A percentile compares a stretch with the other conserved stretches of the same genome.
Evolutionary conservation across 2,888 invertebrate genomes (phyloP).

Genomic region (Congeria kusceri): DNA sequence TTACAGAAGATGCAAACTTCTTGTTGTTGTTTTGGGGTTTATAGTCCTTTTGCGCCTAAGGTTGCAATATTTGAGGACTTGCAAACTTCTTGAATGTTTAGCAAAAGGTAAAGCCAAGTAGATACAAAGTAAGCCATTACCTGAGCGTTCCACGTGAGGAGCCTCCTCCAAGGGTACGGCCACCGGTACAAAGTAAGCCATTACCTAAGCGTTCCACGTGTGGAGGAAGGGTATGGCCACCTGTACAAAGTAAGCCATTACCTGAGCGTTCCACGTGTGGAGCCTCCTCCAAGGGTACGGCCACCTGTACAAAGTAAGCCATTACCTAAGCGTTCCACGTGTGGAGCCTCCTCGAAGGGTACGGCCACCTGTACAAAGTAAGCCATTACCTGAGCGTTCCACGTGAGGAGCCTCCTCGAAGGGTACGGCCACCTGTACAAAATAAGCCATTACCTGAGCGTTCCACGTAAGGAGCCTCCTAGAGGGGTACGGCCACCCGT

Average conservation of each 20-base stretch:
- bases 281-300: slow-evolving; percentile 66
- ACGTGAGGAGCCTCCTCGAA: slow-evolving; percentile 62
- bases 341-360: slow-evolving; percentile 63
- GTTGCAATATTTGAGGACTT: no score
- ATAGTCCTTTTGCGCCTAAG: no score
- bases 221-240: slow-evolving; percentile 13
- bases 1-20: no score
- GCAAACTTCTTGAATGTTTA: no score
- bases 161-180: slow-evolving; percentile 67
- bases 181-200: no score
- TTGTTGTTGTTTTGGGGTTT: no score
- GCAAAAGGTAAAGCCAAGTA: no score
- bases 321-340: slow-evolving; percentile 69
- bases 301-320: slow-evolving; percentile 62
- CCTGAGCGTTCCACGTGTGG: slow-evolving; percentile 68
- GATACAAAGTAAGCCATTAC: slow-evolving; percentile 55
- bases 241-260: slow-evolving; percentile 29
- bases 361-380: slow-evolving; percentile 68
- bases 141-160: slow-evolving; percentile 66
- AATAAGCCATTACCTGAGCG: slow-evolving; percentile 63
- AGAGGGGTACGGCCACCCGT: slow-evolving; percentile 69
- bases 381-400: slow-evolving; percentile 63
- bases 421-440: slow-evolving; percentile 72
- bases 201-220: slow-evolving; percentile 69
- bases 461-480: slow-evolving; percentile 65